Conservation (phyloP, 1,140 invertebrate species). For the Penaeus vannamei region DNA sequence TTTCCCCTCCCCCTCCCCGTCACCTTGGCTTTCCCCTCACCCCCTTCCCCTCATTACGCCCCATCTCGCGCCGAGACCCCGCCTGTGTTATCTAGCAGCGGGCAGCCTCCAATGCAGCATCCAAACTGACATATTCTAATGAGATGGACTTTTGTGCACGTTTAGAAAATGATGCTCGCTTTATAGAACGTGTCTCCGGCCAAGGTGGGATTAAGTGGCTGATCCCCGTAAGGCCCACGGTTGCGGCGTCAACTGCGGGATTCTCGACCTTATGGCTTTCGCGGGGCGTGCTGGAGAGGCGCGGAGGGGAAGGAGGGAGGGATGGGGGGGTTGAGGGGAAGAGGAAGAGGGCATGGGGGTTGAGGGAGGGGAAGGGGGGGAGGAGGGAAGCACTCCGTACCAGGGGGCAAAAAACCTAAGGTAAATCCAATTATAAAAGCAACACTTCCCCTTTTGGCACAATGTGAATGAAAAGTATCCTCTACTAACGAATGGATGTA, state of each 20-base stretch:
- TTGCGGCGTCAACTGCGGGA: not conserved
- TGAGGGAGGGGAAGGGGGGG: too few relatives aligned
- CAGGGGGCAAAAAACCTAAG: slow-evolving; percentile 24
- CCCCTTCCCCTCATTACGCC: not conserved
- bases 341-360: too few relatives aligned
- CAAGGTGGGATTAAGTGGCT: slow-evolving; percentile 39
- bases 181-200: slow-evolving; percentile 41
- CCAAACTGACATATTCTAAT: slow-evolving; percentile 60
- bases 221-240: not conserved
- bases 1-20: not conserved
- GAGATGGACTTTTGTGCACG: slow-evolving; percentile 54
- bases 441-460: slow-evolving; percentile 54
- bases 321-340: too few relatives aligned
- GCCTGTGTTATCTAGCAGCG: slow-evolving; percentile 23
- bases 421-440: slow-evolving; percentile 58
- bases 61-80: not conserved
- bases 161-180: slow-evolving; percentile 57
- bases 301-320: too few relatives aligned
- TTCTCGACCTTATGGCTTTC: slow-evolving; percentile 14
- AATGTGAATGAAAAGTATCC: slow-evolving; percentile 60
- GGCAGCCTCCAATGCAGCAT: slow-evolving; percentile 39
- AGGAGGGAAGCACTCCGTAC: not conserved
- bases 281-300: too few relatives aligned
- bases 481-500: slow-evolving; percentile 53
- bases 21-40: not conserved